Evolutionary conservation across 2,113 vertebrate species (phyloP).

Genomic region (Pachyramphus minor): DNA sequence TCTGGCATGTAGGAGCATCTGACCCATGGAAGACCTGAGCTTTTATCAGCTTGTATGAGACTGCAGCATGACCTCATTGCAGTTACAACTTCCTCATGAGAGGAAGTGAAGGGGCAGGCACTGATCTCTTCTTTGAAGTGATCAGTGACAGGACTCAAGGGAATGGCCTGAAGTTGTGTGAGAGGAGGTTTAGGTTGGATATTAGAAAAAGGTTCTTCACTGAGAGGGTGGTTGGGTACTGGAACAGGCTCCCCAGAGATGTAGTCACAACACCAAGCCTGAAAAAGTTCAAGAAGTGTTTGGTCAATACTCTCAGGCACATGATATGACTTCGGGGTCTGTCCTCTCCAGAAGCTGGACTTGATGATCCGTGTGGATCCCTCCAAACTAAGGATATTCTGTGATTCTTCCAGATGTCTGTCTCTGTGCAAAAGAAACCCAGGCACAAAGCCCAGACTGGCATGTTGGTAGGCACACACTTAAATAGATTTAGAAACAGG

Average conservation of each 20-base stretch:
- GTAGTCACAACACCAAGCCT: accelerated
- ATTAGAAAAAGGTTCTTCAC: background rate
- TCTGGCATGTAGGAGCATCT: background rate
- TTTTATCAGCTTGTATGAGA: background rate
- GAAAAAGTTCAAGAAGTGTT: background rate
- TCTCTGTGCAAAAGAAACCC: background rate
- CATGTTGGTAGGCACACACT: background rate
- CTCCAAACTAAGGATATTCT: background rate
- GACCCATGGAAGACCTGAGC: background rate
- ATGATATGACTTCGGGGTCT: background rate
- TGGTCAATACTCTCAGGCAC: background rate
- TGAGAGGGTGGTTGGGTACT: background rate
- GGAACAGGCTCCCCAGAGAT: background rate
- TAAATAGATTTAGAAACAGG: background rate
- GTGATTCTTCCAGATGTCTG: background rate
- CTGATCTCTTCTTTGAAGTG: background rate
- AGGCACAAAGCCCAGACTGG: background rate
- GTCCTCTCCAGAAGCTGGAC: background rate
- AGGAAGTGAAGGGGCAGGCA: background rate
- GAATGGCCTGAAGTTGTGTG: background rate
- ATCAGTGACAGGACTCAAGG: background rate
- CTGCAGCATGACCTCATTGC: background rate
- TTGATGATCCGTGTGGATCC: background rate
- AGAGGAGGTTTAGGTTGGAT: background rate
- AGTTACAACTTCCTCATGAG: background rate